Conservation (phyloP, 2,797 vertebrate species). For the Anniella stebbinsi region DNA sequence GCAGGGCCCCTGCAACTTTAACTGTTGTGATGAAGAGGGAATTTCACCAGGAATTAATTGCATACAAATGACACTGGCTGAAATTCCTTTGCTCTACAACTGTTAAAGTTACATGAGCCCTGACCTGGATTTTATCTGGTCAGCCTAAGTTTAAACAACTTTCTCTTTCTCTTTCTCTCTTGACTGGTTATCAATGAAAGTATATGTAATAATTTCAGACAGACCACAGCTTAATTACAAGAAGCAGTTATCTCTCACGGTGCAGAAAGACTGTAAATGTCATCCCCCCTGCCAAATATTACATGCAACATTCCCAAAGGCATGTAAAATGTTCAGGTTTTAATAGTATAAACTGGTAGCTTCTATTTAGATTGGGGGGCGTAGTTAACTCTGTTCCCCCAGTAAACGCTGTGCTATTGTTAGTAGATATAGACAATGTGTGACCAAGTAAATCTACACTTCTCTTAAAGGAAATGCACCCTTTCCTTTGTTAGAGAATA, state of each 20-base stretch:
- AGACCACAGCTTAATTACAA: neutral
- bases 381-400: no score
- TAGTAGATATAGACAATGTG: neutral
- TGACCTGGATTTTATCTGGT: no score
- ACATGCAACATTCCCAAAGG: neutral
- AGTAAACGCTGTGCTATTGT: neutral
- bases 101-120: no score
- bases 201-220: neutral
- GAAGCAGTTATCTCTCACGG: neutral
- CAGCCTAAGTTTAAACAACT: neutral
- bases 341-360: neutral
- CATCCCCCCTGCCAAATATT: neutral
- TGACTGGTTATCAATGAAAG: neutral
- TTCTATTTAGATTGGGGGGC: neutral
- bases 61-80: no score
- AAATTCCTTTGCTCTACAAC: no score
- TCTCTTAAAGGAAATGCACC: neutral
- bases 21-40: no score
- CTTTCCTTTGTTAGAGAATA: neutral
- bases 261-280: neutral
- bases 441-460: neutral
- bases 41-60: no score
- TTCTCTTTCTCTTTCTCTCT: neutral
- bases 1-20: no score
- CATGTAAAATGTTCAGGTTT: neutral